Evolutionary conservation across 2,797 vertebrate genomes (phyloP), one percentile per base, ranked within the genome.

Genomic region (Diglossa cyanea): DNA sequence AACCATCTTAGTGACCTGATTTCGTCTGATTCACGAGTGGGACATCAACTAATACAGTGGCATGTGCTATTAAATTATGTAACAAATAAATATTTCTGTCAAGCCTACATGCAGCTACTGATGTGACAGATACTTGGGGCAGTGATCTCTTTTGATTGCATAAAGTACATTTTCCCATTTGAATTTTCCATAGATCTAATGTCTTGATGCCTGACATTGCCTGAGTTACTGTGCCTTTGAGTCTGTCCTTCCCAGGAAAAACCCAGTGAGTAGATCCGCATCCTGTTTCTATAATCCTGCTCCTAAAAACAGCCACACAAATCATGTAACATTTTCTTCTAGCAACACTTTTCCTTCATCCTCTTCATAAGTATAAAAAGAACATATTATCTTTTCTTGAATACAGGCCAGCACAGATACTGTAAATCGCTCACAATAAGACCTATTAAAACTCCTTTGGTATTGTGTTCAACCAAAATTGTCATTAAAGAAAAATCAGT

Each of bases 351-450:
- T 68, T 90, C 68, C 72, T 90, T 78, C 85, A 88, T 72, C 73
- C 68, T 81, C 95, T 88, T 88, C 58, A 4, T 30, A 90, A 91
- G 30, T 90, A 93, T 88, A 95, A 92, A 91, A 95, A 88, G 48
- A 90, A 78, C 24, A 26, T 28, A 92, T 37, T 90, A 86, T 94
- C 50, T 87, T 94, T 78, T 75, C 79, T 84, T 90, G 73, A 94
- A 78, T 47, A 67, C 51, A 78, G 44, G 70, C 72, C 90, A 92
- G 51, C 48, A 73, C 25, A 89, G 75, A 78, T 45, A 67, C 65
- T 75, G 88, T 50, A 94, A 90, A 93, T 85, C 66, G 88, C 60
- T 75, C 76, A 57, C 63, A 91, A 83, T 72, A 85, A 75, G 26
- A 66, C 48, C 39, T 11, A 90, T 68, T 80, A 92, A 88, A 91